Percentiles rank a stretch among this genome's conserved stretches.
These are phyloP conservation scores for Lipotes vexillifer DNA, from an alignment of 2,113 vertebrate species.

Conservation along the genomic window DNA sequence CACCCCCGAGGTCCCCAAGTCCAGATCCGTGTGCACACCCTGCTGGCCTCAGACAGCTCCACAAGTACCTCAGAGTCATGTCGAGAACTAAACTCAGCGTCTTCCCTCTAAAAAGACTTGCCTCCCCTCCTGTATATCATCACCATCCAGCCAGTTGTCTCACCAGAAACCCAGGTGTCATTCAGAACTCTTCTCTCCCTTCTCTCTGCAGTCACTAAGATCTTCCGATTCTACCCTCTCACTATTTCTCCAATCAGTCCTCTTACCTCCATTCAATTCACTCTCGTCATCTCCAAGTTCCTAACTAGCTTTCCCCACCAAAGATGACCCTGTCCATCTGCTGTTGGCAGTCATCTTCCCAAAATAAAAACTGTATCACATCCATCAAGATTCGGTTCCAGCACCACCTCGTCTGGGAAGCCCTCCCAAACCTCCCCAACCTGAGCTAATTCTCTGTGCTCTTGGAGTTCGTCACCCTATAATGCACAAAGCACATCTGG, in stretches of 20 bases:
- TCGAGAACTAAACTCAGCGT: not conserved
- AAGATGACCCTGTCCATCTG: not conserved
- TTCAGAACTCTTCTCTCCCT: not conserved
- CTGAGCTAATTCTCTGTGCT: not conserved
- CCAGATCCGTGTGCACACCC: not conserved
- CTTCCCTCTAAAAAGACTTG: not conserved
- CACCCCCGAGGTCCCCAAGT: not conserved
- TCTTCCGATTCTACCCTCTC: not conserved
- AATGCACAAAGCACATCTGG: not conserved
- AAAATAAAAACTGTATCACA: constrained; percentile 30
- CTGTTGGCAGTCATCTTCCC: not conserved
- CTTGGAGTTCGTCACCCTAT: not conserved
- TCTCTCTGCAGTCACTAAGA: not conserved
- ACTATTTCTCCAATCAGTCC: not conserved
- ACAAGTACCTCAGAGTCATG: not conserved
- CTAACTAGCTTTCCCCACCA: not conserved
- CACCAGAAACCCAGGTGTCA: not conserved
- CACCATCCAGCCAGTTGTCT: not conserved
- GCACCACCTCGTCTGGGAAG: not conserved
- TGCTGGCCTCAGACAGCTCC: not conserved
- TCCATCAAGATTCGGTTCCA: not conserved
- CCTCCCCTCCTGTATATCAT: not conserved
- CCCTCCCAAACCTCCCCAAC: not conserved
- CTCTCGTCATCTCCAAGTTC: not conserved
- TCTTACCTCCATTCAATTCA: not conserved